Evolutionary conservation across 1,140 invertebrate genomes (phyloP).

Genomic region (Lucilia sericata): DNA sequence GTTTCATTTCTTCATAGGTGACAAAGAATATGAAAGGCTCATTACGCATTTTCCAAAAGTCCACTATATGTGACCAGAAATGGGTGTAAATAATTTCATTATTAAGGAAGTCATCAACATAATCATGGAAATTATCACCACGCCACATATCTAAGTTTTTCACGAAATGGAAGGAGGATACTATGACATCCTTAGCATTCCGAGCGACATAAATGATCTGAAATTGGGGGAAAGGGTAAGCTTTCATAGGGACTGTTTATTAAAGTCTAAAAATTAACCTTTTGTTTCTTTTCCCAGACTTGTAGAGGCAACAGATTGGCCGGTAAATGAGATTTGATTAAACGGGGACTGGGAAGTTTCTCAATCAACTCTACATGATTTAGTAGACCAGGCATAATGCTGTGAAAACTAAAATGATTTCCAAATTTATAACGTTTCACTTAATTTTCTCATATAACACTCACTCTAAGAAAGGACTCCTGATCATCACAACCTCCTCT

Average conservation of each 20-base stretch:
- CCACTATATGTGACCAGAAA: slow-evolving; percentile 71
- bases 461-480: slow-evolving; percentile 69
- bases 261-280: slow-evolving; percentile 67
- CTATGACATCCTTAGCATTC: slow-evolving; percentile 82
- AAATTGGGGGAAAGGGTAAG: background rate
- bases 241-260: no score
- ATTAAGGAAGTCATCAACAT: slow-evolving; percentile 72
- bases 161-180: slow-evolving; percentile 80
- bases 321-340: slow-evolving; percentile 77
- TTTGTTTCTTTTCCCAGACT: slow-evolving; percentile 66
- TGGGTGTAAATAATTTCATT: slow-evolving; percentile 70
- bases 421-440: no score
- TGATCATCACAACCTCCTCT: slow-evolving; percentile 72
- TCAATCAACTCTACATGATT: slow-evolving; percentile 65
- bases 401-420: slow-evolving; percentile 55
- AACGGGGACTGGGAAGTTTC: slow-evolving; percentile 69
- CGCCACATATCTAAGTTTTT: slow-evolving; percentile 70
- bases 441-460: slow-evolving; percentile 52
- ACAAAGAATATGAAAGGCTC: slow-evolving; percentile 72
- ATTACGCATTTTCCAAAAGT: slow-evolving; percentile 70
- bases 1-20: slow-evolving; percentile 75
- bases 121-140: slow-evolving; percentile 73
- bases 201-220: slow-evolving; percentile 80
- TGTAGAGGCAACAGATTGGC: slow-evolving; percentile 72
- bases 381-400: slow-evolving; percentile 59